Evolutionary conservation across 2,797 vertebrate genomes (phyloP), one percentile per base, ranked within the genome.

Genomic region (Sciurus carolinensis): DNA sequence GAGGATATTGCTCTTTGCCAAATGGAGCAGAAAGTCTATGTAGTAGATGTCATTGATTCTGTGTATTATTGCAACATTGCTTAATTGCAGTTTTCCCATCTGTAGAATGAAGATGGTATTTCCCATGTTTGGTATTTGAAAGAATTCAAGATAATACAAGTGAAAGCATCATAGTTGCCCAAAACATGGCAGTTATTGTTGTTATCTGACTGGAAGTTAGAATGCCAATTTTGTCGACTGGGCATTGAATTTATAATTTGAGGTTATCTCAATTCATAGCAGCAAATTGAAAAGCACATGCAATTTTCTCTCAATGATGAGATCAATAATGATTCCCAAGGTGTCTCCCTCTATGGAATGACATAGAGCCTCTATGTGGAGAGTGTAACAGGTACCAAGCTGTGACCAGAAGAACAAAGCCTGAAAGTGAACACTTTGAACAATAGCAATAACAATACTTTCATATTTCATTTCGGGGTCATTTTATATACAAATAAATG

Each of bases 291-390:
- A 96, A 94, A 62, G 80, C 73, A 92, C 52, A 24, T 79, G 57
- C 73, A 52, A 91, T 87, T 81, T 90, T 44, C 92, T 90, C 20
- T 84, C 72, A 87, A 85, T 91, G 95, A 82, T 36, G 44, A 11
- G 57, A 84, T 91, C 87, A 69, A 30, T 95, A 36, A 47, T 28
- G 30, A 84, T 64, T 57, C n/a, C n/a, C 47, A 75, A 91, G 54
- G 13, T 52, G 87, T 39, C 36, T 13, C 39, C n/a, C 14, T n/a
- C 28, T 80, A 15, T 54, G 67, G 6, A 59, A 44, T 7, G 66
- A 80, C 13, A 24, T 30, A 44, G 44, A n/a, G 5, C 10, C 6
- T 80, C 26, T 4, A 4, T 9, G 22, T 64, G 47, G 57, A 71
- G 59, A 72, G 28, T 44, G 17, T 33, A 33, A 14, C 24, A 28